phyloP scores from a whole-genome alignment of 2,797 vertebrate genomes.

The Pangasius mekongensis region DNA sequence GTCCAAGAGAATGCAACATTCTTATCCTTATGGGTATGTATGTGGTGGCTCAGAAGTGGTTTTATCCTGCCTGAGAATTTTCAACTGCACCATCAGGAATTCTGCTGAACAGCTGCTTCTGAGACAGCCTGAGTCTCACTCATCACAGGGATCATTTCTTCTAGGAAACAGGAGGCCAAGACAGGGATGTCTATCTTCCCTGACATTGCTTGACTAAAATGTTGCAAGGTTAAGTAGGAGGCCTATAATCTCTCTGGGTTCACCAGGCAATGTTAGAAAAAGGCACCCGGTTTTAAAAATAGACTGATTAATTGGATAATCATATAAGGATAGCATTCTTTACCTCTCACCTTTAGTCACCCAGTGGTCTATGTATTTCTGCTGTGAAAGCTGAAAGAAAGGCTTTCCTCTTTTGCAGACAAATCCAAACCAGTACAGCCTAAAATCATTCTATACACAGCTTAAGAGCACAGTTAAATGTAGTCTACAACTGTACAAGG shows the following conservation, averaged over 20 bases:
- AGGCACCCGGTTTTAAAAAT: background rate
- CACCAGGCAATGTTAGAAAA: slow-evolving; percentile 8
- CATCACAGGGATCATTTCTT: slow-evolving; percentile 41
- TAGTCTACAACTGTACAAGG: background rate
- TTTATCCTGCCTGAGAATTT: slow-evolving; percentile 42
- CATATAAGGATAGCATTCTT: slow-evolving; percentile 1
- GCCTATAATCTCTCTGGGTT: slow-evolving; percentile 18
- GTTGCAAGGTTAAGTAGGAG: slow-evolving; percentile 32
- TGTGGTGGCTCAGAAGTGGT: slow-evolving; percentile 23
- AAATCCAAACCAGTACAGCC: slow-evolving; percentile 11
- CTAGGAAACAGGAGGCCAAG: slow-evolving; percentile 30
- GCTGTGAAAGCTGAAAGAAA: slow-evolving; percentile 5
- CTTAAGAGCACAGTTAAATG: background rate
- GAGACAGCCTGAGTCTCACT: slow-evolving; percentile 54
- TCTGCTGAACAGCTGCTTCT: slow-evolving; percentile 65
- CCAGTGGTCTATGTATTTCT: slow-evolving; percentile 7
- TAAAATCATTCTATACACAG: background rate
- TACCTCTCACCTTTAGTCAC: background rate
- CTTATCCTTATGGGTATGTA: slow-evolving; percentile 22
- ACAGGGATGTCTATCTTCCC: slow-evolving; percentile 16
- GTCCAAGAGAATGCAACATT: background rate
- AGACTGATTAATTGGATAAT: slow-evolving; percentile 33
- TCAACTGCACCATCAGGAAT: slow-evolving; percentile 67
- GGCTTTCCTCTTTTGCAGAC: background rate
- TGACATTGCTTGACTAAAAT: slow-evolving; percentile 27